Conservation (phyloP, 2,113 vertebrate genomes). For the Thunnus maccoyii region DNA sequence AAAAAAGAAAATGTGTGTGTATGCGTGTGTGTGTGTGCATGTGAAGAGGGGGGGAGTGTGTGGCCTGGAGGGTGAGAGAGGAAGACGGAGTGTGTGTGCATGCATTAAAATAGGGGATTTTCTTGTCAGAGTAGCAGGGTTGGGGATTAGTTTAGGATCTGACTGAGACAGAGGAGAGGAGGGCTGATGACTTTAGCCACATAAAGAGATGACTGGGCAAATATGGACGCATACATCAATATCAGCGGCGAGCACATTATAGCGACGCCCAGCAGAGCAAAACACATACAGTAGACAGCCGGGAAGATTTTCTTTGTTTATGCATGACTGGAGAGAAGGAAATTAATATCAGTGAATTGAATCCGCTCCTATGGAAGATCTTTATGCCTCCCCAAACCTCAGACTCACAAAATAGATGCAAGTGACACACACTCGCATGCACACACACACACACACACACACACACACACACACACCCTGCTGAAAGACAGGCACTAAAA, state of each 20-base stretch:
- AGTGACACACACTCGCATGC: conserved; percentile 23
- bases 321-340: conserved; percentile 77
- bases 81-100: conserved; percentile 75
- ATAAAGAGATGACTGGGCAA: conserved; percentile 85
- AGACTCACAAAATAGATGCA: conserved; percentile 69
- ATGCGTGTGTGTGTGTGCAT: conserved; percentile 1
- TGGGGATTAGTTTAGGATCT: conserved; percentile 86
- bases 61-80: conserved; percentile 45
- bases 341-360: conserved; percentile 84
- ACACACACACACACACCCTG: conserved; percentile 44
- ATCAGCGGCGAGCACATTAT: conserved; percentile 71
- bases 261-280: conserved; percentile 61
- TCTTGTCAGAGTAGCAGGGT: conserved; percentile 84
- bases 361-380: conserved; percentile 82
- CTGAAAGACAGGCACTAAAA: conserved; percentile 92
- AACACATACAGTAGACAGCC: conserved; percentile 59
- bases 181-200: conserved; percentile 82
- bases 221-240: conserved; percentile 82
- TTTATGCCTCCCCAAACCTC: conserved; percentile 77
- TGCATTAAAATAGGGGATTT: conserved; percentile 87
- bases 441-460: conserved; percentile 43
- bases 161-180: conserved; percentile 82
- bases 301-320: conserved; percentile 79
- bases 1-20: conserved; percentile 33
- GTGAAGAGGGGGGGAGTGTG: conserved; percentile 17